phyloP scores from a whole-genome alignment of 2,888 invertebrate species.

The Exephanes ischioxanthus region DNA sequence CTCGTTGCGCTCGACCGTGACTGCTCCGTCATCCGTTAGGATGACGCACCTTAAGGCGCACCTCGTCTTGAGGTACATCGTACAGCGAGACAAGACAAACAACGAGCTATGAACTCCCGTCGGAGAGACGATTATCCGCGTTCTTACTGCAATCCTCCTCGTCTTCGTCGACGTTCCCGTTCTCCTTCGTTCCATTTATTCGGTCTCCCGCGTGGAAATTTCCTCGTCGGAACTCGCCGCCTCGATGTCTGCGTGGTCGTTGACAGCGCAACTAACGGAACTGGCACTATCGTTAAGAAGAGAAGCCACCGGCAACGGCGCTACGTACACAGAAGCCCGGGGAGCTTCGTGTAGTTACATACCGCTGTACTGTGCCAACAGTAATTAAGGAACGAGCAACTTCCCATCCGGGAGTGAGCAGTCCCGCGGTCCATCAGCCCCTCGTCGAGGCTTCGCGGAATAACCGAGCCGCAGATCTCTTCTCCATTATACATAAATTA shows the following conservation, averaged over 20 bases:
- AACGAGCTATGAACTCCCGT: slow-evolving; percentile 42
- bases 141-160: slow-evolving; percentile 25
- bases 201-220: slow-evolving; percentile 39
- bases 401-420: slow-evolving; percentile 32
- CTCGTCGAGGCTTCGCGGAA: neutral
- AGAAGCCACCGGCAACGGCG: neutral
- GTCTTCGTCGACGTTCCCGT: neutral
- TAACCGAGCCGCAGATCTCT: neutral
- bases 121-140: slow-evolving; percentile 38
- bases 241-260: neutral
- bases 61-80: neutral
- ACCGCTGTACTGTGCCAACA: slow-evolving; percentile 51
- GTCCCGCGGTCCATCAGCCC: slow-evolving; percentile 9
- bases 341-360: slow-evolving; percentile 11
- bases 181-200: slow-evolving; percentile 61
- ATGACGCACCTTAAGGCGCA: neutral
- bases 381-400: slow-evolving; percentile 63
- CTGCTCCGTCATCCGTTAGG: slow-evolving; percentile 18
- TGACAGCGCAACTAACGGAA: neutral
- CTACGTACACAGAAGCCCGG: slow-evolving; percentile 12
- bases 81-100: slow-evolving; percentile 44
- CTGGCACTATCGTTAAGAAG: slow-evolving; percentile 2
- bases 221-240: slow-evolving; percentile 19
- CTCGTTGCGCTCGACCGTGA: neutral
- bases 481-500: slow-evolving; percentile 2